Evolutionary conservation across 2,888 invertebrate species (phyloP), one percentile per base, ranked within the genome.

Genomic region (Drosophila diplacantha): DNA sequence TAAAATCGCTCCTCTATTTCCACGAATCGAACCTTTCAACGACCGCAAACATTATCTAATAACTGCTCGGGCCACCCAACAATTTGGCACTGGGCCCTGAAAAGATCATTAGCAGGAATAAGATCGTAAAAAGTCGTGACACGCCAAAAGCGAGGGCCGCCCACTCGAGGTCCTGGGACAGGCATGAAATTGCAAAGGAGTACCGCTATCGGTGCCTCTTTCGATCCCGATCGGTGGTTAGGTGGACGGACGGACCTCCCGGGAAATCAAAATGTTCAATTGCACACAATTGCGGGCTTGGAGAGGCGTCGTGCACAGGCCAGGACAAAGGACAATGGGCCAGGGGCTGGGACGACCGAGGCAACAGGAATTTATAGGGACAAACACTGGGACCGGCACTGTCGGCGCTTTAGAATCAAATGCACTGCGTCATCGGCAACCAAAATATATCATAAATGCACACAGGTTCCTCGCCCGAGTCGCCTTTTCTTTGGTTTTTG

Each of bases 41-140:
- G 22, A 60, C 20, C 57, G 44, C 50, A 72, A 69, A 56, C 61
- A 68, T 74, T 73, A 61, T 53, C 73, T 52, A 77, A 77, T 75
- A 54, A 59, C 64, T 20, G 34, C 37, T 46, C 32, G 22, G 56
- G 51, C 67, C 60, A 57, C 39, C 71, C 68, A 74, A 51, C 63
- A 75, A 52, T 49, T 49, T 41, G 47, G 47, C 22, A 51, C 5
- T 34, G 26, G 4, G 41, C 11, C 37, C 66, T 75, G 73, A 73
- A 77, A 67, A 71, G 75, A 78, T 81, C 78, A 79, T 79, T 81
- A 79, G 74, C 68, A 54, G 78, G 81, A 79, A 79, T 80, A 77
- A 80, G 80, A 80, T 80, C 80, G 80, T 80, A 80, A 80, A 82
- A 77, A 75, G 37, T 66, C 56, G 72, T 80, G 80, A 80, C 79